Conservation (phyloP, 1,140 invertebrate species). For the Platorchestia sp. region DNA sequence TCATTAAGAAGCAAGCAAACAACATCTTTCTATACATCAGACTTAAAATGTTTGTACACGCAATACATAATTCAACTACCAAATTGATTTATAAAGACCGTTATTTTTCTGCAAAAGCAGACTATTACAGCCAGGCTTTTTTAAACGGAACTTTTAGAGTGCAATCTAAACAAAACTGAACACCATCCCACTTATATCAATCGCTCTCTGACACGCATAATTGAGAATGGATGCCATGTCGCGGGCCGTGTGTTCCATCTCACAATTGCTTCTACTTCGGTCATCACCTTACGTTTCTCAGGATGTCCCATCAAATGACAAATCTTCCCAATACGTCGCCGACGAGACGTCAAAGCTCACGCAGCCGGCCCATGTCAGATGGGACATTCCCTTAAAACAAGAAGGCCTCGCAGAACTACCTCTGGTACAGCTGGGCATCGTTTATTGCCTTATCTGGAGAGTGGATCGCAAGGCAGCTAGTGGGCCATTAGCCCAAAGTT, state of each 20-base stretch:
- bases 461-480: constrained; percentile 19
- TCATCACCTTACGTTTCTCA: not conserved
- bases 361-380: not conserved
- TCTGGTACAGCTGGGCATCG: constrained; percentile 3
- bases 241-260: not conserved
- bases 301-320: not conserved
- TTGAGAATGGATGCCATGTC: not conserved
- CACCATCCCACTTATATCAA: too few relatives aligned
- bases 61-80: too few relatives aligned
- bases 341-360: too few relatives aligned
- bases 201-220: too few relatives aligned
- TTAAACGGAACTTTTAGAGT: not conserved
- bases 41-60: too few relatives aligned
- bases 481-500: constrained; percentile 43
- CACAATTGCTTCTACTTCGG: not conserved
- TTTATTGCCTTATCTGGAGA: constrained; percentile 51
- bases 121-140: not conserved
- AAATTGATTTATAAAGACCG: too few relatives aligned
- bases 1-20: too few relatives aligned
- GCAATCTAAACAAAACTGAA: not conserved
- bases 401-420: not conserved
- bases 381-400: not conserved
- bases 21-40: too few relatives aligned
- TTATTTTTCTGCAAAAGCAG: too few relatives aligned
- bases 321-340: too few relatives aligned